Percentiles rank a stretch among this genome's conserved stretches.
Evolutionary conservation across 2,113 vertebrate genomes (phyloP).

Genomic region (Crotalus viridis): DNA sequence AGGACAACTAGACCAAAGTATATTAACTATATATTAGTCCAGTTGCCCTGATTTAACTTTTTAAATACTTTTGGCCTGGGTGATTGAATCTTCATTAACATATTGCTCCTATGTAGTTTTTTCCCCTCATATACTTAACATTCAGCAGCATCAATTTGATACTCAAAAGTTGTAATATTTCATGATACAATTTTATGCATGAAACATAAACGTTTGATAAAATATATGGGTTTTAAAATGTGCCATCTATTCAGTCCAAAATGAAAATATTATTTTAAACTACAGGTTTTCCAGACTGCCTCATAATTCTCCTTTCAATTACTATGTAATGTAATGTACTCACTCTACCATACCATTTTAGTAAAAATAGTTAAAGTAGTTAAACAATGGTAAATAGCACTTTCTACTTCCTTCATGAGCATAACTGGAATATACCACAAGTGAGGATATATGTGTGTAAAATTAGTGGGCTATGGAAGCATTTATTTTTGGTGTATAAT

Average conservation of each 20-base stretch:
- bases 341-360: not conserved
- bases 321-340: not conserved
- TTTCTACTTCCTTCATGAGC: not conserved
- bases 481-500: not conserved
- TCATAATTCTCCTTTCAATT: not conserved
- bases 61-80: not conserved
- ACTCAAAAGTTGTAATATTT: not conserved
- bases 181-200: not conserved
- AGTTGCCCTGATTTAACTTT: not conserved
- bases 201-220: not conserved
- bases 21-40: not conserved
- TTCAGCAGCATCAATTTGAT: rapidly evolving
- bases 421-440: not conserved
- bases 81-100: not conserved
- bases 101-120: not conserved
- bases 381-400: not conserved
- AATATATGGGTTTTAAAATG: not conserved
- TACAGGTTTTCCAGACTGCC: not conserved
- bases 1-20: not conserved
- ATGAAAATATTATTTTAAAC: not conserved
- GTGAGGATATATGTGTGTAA: not conserved
- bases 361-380: not conserved
- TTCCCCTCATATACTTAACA: not conserved
- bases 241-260: not conserved
- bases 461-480: not conserved